phyloP scores from a whole-genome alignment of 64 coral and sea anemone species.

The Montipora sp. region DNA sequence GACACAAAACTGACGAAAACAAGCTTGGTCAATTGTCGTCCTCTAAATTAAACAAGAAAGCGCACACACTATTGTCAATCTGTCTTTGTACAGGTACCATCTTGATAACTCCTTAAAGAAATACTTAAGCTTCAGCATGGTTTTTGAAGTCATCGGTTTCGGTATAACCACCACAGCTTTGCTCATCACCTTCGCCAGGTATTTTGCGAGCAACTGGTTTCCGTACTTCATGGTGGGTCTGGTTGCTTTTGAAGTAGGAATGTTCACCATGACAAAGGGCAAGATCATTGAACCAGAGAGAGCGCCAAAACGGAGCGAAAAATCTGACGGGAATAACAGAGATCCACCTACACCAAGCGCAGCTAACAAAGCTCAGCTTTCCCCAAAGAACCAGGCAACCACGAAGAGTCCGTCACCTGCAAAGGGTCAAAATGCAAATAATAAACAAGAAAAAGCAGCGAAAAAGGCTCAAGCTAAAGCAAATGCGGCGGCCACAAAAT shows the following conservation, averaged over 20 bases:
- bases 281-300: constrained; percentile 30
- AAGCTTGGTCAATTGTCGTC: neutral
- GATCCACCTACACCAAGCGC: neutral
- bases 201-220: constrained; percentile 35
- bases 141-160: constrained; percentile 31
- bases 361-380: neutral
- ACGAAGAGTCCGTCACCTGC: neutral
- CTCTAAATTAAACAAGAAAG: neutral
- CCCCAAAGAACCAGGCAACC: neutral
- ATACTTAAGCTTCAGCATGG: constrained; percentile 17
- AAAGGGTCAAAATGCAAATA: neutral
- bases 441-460: constrained; percentile 23
- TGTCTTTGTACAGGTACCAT: neutral
- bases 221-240: constrained; percentile 22
- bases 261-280: constrained; percentile 24
- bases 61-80: neutral
- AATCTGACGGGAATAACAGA: neutral
- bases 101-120: neutral
- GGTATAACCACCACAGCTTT: constrained; percentile 35
- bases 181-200: constrained; percentile 21
- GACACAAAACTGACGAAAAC: neutral
- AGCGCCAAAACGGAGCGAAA: constrained; percentile 11
- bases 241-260: constrained; percentile 13
- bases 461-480: constrained; percentile 41
- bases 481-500: neutral